Percentiles rank a stretch among this genome's conserved stretches.
Conservation (phyloP, 2,113 vertebrate species). For the Holacanthus passer region DNA sequence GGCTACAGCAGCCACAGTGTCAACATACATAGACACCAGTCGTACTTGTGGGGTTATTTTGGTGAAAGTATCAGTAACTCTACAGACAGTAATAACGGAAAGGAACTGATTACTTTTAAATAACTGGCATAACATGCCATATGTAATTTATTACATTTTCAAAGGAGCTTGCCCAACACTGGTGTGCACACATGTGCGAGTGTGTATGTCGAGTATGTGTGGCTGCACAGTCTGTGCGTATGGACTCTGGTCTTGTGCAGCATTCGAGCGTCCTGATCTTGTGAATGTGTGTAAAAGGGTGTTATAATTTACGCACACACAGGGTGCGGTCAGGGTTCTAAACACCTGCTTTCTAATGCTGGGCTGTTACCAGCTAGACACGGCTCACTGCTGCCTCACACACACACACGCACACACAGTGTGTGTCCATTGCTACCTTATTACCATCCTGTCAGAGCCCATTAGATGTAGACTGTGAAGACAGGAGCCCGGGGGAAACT, state of each 20-base stretch:
- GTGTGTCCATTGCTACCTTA: conserved; percentile 60
- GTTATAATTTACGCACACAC: not conserved
- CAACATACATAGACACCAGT: too few relatives aligned
- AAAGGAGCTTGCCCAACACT: too few relatives aligned
- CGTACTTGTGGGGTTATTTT: too few relatives aligned
- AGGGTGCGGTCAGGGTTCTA: conserved; percentile 34
- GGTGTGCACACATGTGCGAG: too few relatives aligned
- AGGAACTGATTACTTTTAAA: too few relatives aligned
- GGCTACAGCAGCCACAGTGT: too few relatives aligned
- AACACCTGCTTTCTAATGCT: conserved; percentile 58
- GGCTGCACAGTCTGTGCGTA: not conserved
- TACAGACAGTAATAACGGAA: too few relatives aligned
- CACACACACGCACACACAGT: conserved; percentile 17
- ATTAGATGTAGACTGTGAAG: conserved; percentile 82
- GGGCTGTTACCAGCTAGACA: conserved; percentile 35
- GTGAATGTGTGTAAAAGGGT: conserved; percentile 11
- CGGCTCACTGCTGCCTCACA: conserved; percentile 10
- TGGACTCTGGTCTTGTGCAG: not conserved
- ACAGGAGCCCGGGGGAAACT: conserved; percentile 50
- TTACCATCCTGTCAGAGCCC: conserved; percentile 75
- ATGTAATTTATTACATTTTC: too few relatives aligned
- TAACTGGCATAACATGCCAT: too few relatives aligned
- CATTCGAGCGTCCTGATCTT: not conserved
- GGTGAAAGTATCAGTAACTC: too few relatives aligned
- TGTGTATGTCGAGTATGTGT: not conserved